Evolutionary conservation across 2,113 vertebrate genomes (phyloP).

Genomic region (Terrapene triunguis): DNA sequence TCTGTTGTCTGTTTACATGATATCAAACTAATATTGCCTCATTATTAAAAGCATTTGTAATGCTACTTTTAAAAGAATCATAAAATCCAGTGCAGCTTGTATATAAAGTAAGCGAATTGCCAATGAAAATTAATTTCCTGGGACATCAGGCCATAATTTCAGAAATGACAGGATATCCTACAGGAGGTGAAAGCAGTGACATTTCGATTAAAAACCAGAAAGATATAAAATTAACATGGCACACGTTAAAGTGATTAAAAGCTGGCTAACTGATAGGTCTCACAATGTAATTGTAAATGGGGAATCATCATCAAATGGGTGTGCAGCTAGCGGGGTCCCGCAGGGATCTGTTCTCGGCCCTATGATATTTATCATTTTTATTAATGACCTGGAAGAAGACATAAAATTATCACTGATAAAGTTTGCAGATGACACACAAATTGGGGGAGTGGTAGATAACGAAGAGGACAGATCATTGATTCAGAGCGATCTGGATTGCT

Average conservation of each 20-base stretch:
- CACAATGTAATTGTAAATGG: background rate
- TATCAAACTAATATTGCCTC: slow-evolving; percentile 42
- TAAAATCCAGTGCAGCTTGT: background rate
- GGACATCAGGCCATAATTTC: background rate
- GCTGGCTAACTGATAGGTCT: background rate
- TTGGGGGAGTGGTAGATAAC: too few relatives aligned
- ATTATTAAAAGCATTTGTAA: background rate
- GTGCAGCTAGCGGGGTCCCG: too few relatives aligned
- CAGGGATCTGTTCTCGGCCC: too few relatives aligned
- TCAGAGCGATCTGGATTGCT: too few relatives aligned
- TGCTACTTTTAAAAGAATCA: background rate
- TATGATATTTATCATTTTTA: too few relatives aligned
- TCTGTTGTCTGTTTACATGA: slow-evolving; percentile 74
- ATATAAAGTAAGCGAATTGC: background rate
- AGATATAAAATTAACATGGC: background rate
- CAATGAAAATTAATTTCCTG: slow-evolving; percentile 59
- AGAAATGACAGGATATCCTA: slow-evolving; percentile 34
- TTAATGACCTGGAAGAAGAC: too few relatives aligned
- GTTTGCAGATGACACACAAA: too few relatives aligned
- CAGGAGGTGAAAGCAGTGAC: background rate
- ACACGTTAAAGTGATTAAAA: background rate
- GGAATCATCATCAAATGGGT: background rate
- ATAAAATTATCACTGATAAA: too few relatives aligned
- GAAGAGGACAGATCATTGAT: too few relatives aligned
- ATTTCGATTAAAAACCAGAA: background rate